These are phyloP conservation scores for Dinothrombium tinctorium DNA, from an alignment of 1,140 invertebrate genomes.

Conservation along the genomic window DNA sequence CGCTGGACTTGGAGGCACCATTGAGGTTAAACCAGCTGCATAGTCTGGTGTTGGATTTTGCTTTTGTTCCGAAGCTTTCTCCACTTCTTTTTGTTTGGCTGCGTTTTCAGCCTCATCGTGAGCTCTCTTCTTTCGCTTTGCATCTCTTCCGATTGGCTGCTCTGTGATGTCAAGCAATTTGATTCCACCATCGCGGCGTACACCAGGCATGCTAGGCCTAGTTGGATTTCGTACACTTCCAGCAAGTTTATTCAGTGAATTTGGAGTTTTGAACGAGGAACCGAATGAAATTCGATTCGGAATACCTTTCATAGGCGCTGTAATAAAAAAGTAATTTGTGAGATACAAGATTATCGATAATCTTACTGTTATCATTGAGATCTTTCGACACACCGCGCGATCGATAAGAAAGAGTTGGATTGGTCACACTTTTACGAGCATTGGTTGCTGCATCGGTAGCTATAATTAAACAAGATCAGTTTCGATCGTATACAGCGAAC, in stretches of 20 bases:
- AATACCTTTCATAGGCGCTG: conserved; percentile 69
- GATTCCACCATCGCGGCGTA: conserved; percentile 49
- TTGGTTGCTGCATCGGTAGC: conserved; percentile 60
- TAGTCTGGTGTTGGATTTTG: conserved; percentile 39
- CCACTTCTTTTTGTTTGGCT: conserved; percentile 26
- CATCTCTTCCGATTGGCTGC: conserved; percentile 44
- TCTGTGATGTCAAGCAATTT: conserved; percentile 68
- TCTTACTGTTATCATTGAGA: conserved; percentile 10
- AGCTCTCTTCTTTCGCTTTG: conserved; percentile 41
- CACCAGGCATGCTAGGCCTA: conserved; percentile 8
- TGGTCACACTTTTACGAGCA: conserved; percentile 61
- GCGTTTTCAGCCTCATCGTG: conserved; percentile 41
- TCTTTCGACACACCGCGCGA: conserved; percentile 89
- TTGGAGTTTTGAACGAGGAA: conserved; percentile 3
- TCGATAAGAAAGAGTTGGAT: conserved; percentile 56
- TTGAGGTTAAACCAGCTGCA: conserved; percentile 37
- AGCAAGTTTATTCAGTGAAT: background rate
- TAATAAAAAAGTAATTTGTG: conserved; percentile 10
- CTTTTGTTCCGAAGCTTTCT: conserved; percentile 18
- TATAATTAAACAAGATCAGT: too few species aligned
- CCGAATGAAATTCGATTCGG: conserved; percentile 47
- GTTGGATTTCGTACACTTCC: conserved; percentile 3
- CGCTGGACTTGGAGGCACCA: conserved; percentile 6
- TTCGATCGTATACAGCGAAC: too few species aligned
- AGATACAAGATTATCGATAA: background rate